Base-by-base conservation (phyloP, 1,140 invertebrate genomes). In the Drosophila funebris region DNA sequence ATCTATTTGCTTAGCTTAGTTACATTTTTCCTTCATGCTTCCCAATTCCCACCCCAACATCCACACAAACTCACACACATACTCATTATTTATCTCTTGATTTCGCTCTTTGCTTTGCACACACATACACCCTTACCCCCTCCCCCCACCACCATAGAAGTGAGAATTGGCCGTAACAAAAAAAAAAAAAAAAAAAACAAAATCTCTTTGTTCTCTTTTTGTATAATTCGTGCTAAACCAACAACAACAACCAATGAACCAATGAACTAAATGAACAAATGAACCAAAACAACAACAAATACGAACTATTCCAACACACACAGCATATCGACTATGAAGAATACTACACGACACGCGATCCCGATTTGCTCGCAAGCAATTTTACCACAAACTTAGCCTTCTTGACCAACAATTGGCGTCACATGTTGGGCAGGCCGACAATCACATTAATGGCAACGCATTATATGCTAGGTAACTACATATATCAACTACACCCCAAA, bases 251-350 rank as follows among this genome's bases (percentile, higher is more conserved):
- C 29, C 13, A 52, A 66, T 46, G 18, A 76, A 78, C 53, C 58
- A 39, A 60, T 46, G 46, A 18, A 64, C 63, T 39, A 58, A n/a
- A n/a, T 58, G 33, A 53, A 53, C 50, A n/a, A 37, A 41, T 24
- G 31, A 20, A 53, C 8, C 54, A 73, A 75, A 48, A 73, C 50
- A 56, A 68, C 43, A 20, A 72, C 39, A 60, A 41, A 58, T 20
- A 78, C 4, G 18, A 16, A 33, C 48, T 33, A 33, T 11, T 11
- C 9, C 16, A 33, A 58, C 69, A 66, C 70, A 56, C 89, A 77
- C 94, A 98, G 97, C 97, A 97, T 93, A 96, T 98, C 94, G 97
- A 98, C 94, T 95, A 96, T 92, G 96, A 97, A 92, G 96, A 97
- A 92, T 97, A 97, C 94, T 98, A 98, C 94, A 96, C 96, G 91